Conservation (phyloP, 1,140 invertebrate species). For the Spodoptera frugiperda region DNA sequence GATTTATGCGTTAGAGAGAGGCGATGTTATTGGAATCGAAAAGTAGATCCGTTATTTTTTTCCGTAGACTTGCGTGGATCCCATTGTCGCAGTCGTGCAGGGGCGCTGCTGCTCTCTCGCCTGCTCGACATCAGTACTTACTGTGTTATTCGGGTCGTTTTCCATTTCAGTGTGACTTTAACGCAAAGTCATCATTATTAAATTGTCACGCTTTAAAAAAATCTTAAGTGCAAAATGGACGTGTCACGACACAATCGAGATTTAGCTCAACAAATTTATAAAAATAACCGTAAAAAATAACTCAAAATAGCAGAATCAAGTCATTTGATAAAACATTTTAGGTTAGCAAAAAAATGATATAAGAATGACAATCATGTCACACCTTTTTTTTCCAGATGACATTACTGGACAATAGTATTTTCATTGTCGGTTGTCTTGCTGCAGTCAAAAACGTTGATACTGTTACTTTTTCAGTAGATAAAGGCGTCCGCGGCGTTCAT, state of each 20-base stretch:
- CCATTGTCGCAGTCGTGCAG: background rate
- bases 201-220: conserved; percentile 75
- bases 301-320: conserved; percentile 82
- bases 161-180: conserved; percentile 79
- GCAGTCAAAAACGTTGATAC: conserved; percentile 70
- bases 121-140: conserved; percentile 65
- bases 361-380: conserved; percentile 83
- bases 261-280: conserved; percentile 80
- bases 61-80: background rate
- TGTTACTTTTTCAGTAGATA: conserved; percentile 55
- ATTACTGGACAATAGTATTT: conserved; percentile 82
- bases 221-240: conserved; percentile 61
- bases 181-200: conserved; percentile 79
- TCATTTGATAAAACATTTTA: conserved; percentile 86
- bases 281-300: conserved; percentile 82
- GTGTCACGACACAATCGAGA: conserved; percentile 79
- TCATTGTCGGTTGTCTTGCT: conserved; percentile 79
- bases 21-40: background rate
- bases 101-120: background rate
- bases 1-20: background rate
- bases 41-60: background rate
- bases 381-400: conserved; percentile 85
- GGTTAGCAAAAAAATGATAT: conserved; percentile 86
- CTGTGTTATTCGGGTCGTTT: conserved; percentile 83
- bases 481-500: conserved; percentile 35